Conservation (phyloP, 2,113 vertebrate species). For the Chascanopsetta lugubris region DNA sequence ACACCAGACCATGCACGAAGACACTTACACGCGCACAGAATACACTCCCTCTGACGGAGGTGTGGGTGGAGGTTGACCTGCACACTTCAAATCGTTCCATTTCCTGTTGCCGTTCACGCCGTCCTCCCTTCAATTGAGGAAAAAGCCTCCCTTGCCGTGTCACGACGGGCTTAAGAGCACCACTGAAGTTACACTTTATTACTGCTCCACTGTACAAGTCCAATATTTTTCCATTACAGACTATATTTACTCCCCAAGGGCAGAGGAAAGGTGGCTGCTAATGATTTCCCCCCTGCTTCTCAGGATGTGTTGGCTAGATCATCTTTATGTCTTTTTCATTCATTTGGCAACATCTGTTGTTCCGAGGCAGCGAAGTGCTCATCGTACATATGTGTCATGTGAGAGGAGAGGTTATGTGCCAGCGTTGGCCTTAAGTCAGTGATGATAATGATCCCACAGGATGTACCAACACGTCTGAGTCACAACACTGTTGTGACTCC, state of each 20-base stretch:
- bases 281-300: conserved; percentile 10
- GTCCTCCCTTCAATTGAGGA: conserved; percentile 19
- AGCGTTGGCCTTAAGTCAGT: no score
- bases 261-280: conserved; percentile 14
- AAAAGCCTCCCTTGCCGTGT: conserved; percentile 41
- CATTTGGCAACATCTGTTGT: conserved; percentile 1
- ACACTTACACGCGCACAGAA: conserved; percentile 2
- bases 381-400: no score
- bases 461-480: not conserved
- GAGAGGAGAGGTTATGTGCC: no score
- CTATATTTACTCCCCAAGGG: conserved; percentile 32
- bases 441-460: not conserved
- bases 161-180: conserved; percentile 33
- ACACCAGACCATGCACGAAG: not conserved
- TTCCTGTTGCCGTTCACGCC: conserved; percentile 44
- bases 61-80: conserved; percentile 56
- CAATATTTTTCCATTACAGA: conserved; percentile 41
- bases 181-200: conserved; percentile 40
- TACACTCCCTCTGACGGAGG: conserved; percentile 10
- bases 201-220: conserved; percentile 23
- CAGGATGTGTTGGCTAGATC: not conserved
- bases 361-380: no score
- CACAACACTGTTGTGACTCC: not conserved
- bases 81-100: conserved; percentile 40
- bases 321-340: not conserved